Evolutionary conservation across 2,797 vertebrate species (phyloP).

Genomic region (Notamacropus eugenii): DNA sequence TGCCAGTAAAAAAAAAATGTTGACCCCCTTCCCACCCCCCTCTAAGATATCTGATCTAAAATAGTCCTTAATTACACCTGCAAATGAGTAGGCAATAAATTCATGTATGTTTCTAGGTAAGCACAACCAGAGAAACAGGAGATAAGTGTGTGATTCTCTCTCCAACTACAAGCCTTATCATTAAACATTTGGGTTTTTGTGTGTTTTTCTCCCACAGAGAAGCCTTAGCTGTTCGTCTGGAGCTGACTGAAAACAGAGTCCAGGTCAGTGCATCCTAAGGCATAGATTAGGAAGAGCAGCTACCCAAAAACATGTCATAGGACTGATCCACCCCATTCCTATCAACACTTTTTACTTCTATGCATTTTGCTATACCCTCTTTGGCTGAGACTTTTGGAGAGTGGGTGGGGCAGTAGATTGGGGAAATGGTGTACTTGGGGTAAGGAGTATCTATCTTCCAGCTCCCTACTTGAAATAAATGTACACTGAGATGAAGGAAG

Average conservation of each 20-base stretch:
- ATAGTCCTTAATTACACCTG: background rate
- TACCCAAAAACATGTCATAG: conserved; percentile 38
- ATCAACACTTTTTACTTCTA: conserved; percentile 18
- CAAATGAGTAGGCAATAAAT: background rate
- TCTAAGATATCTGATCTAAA: background rate
- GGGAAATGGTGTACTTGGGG: background rate
- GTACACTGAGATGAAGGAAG: background rate
- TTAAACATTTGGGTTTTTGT: conserved; percentile 49
- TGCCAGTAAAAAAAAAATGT: background rate
- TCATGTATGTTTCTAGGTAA: background rate
- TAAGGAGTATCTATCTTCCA: background rate
- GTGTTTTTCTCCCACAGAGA: conserved; percentile 77
- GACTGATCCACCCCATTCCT: background rate
- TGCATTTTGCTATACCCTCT: conserved; percentile 34
- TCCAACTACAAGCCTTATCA: conserved; percentile 26
- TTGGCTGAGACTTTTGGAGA: conserved; percentile 27
- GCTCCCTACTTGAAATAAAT: background rate
- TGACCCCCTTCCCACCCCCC: background rate
- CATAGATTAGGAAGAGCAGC: background rate
- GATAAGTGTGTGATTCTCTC: background rate
- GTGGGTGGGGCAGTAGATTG: background rate
- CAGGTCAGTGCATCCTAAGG: conserved; percentile 83
- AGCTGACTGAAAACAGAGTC: conserved; percentile 85
- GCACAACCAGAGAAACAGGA: background rate
- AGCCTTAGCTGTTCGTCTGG: conserved; percentile 83